Evolutionary conservation across 1,140 invertebrate genomes (phyloP).

Genomic region (Calliphora vicina): DNA sequence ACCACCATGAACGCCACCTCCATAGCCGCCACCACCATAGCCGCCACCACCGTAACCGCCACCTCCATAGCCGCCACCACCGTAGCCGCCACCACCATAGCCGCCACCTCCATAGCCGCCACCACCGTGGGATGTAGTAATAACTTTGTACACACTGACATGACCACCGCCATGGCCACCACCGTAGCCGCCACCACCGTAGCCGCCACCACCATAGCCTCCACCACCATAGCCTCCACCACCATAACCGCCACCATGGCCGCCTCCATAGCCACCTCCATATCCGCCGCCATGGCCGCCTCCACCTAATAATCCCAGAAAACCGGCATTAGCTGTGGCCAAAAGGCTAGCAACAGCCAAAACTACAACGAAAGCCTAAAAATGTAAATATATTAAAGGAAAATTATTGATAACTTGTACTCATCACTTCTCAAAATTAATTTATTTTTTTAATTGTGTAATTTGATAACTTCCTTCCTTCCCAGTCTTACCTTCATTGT

Average conservation of each 20-base stretch:
- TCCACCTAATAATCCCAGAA: constrained; percentile 39
- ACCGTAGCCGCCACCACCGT: not conserved
- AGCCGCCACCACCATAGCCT: not conserved
- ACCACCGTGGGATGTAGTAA: constrained; percentile 31
- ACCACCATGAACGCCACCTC: not conserved
- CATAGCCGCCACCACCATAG: constrained; percentile 24
- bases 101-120: constrained; percentile 40
- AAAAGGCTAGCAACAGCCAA: constrained; percentile 50
- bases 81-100: constrained; percentile 21
- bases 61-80: constrained; percentile 30
- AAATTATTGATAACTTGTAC: no score
- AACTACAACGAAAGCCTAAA: constrained; percentile 54
- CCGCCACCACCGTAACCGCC: constrained; percentile 37
- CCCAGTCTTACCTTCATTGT: not conserved
- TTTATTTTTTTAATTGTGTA: no score
- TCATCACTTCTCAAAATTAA: no score
- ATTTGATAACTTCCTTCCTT: no score
- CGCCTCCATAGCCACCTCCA: not conserved
- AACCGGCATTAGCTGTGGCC: constrained; percentile 50
- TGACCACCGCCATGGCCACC: not conserved
- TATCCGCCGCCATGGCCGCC: not conserved
- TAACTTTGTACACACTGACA: not conserved
- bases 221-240: not conserved
- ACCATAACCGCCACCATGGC: no score
- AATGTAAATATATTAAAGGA: not conserved